Evolutionary conservation across 2,888 invertebrate species (phyloP), one percentile per base, ranked within the genome.

Genomic region (Ganaspis brasiliensis): DNA sequence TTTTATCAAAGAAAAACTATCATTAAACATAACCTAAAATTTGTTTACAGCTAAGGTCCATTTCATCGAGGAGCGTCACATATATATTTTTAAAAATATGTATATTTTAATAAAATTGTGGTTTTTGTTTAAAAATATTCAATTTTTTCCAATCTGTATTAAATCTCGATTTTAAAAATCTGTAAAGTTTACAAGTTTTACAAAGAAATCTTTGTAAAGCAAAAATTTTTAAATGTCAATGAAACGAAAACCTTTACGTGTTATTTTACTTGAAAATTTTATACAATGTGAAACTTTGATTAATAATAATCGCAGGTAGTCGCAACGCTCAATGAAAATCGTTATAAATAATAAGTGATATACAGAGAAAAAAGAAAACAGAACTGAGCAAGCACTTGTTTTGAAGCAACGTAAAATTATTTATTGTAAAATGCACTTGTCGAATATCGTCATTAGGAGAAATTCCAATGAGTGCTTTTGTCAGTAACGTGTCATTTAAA

Each of bases 261-360:
- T 67, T 67, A 67, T 45, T 40, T 67, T 16, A 67, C n/a, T n/a
- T 19, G 37, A 40, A 49, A 45, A 67, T 67, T 67, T n/a, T 67
- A 67, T 67, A 40, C 24, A 40, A 40, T 9, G 45, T 5, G 45
- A 67, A 45, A 12, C 10, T 45, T 45, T 49, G 67, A 49, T 63
- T n/a, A 31, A 4, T 67, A 45, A 63, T 40, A 67, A 40, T 45
- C 45, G 26, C 45, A 67, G 63, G 24, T 67, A 49, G 45, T 49
- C 45, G 45, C 67, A 67, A 67, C 45, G 67, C 67, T 67, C 67
- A 67, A 67, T 67, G 45, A 67, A 40, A 67, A 67, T 67, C 14
- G 21, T 45, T 14, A 14, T 67, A 49, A 12, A 45, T 40, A 67
- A 49, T 45, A 67, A 24, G 67, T 67, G 26, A 49, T 67, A 40